These are phyloP conservation scores for Papilio helenus DNA, from an alignment of 1,140 invertebrate species.

Conservation along the genomic window DNA sequence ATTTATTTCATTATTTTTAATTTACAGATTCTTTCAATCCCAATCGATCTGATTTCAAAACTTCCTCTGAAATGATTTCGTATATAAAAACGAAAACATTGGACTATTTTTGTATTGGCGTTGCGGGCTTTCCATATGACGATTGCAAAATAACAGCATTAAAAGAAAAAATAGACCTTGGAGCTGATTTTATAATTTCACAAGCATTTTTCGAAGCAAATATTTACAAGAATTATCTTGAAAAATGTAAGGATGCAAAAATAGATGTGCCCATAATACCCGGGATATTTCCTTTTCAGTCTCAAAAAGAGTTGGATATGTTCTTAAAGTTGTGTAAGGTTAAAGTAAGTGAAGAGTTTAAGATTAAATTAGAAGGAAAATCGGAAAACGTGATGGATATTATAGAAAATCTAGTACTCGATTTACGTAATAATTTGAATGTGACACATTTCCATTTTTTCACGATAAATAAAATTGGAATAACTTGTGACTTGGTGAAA, in stretches of 20 bases:
- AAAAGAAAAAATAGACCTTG: conserved; percentile 68
- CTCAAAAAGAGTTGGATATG: conserved; percentile 60
- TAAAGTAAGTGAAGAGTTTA: conserved; percentile 6
- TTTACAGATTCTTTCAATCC: conserved; percentile 67
- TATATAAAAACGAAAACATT: conserved; percentile 62
- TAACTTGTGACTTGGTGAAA: background rate
- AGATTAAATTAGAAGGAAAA: conserved; percentile 3
- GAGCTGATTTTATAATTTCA: conserved; percentile 76
- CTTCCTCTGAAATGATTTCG: conserved; percentile 61
- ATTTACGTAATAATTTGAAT: conserved; percentile 12
- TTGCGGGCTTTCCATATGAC: conserved; percentile 67
- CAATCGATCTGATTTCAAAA: conserved; percentile 61
- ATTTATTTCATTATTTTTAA: conserved; percentile 37
- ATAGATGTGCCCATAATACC: conserved; percentile 69
- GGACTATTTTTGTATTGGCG: conserved; percentile 75
- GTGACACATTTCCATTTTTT: conserved; percentile 38
- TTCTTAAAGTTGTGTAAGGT: conserved; percentile 37
- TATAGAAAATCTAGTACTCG: conserved; percentile 28
- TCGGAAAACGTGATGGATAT: conserved; percentile 3
- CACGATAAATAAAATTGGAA: conserved; percentile 31
- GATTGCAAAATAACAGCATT: conserved; percentile 59
- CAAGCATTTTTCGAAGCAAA: conserved; percentile 74
- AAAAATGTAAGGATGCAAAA: conserved; percentile 57
- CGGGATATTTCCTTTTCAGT: conserved; percentile 54
- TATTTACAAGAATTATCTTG: conserved; percentile 56